A percentile compares a stretch with the other conserved stretches of the same genome.
phyloP scores from a whole-genome alignment of 2,113 vertebrate species.

The Leptobrachium leishanense region DNA sequence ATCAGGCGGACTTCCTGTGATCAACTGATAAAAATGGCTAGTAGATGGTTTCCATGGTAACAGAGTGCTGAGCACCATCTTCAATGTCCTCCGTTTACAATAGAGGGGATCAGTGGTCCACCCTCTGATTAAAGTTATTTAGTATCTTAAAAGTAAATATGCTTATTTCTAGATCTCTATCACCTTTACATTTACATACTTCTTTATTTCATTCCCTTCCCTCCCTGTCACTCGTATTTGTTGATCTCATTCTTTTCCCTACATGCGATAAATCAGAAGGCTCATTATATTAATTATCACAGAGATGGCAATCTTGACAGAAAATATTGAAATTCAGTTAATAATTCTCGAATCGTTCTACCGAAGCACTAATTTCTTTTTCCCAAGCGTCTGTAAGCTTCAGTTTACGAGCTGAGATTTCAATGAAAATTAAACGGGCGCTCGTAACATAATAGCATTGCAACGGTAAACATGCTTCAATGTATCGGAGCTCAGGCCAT shows the following conservation, averaged over 20 bases:
- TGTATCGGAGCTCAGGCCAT: background rate
- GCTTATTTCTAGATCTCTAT: slow-evolving; percentile 34
- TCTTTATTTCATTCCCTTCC: background rate
- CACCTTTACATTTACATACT: slow-evolving; percentile 4
- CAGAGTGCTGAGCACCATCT: slow-evolving; percentile 72
- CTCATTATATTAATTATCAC: background rate
- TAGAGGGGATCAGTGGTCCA: slow-evolving; percentile 59
- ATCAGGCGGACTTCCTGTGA: slow-evolving; percentile 68
- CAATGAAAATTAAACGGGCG: background rate
- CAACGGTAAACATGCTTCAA: background rate
- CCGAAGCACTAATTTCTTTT: background rate
- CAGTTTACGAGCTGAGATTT: background rate
- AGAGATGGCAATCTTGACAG: background rate
- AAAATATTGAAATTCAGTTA: background rate
- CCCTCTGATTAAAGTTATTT: slow-evolving; percentile 60
- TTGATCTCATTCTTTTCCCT: background rate
- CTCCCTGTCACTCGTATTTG: background rate
- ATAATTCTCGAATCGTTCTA: background rate
- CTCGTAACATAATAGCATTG: background rate
- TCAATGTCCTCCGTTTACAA: slow-evolving; percentile 59
- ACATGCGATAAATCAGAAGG: background rate
- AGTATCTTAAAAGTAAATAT: slow-evolving; percentile 52
- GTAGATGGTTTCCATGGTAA: slow-evolving; percentile 77
- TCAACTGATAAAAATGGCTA: slow-evolving; percentile 75
- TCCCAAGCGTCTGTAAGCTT: background rate